Conservation (phyloP, 2,113 vertebrate species). For the Boleophthalmus pectinirostris region DNA sequence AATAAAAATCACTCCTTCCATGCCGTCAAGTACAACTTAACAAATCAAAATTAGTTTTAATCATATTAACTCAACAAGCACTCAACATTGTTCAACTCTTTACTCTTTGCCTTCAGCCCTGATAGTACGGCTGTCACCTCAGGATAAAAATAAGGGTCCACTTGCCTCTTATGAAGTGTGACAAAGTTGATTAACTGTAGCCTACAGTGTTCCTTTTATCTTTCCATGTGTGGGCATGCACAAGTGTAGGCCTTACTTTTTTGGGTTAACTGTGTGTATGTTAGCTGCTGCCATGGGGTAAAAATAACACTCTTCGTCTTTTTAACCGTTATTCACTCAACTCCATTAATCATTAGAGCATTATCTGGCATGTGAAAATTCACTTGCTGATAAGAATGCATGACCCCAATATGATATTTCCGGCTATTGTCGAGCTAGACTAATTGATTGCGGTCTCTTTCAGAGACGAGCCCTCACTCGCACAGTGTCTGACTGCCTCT, state of each 20-base stretch:
- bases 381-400: conserved; percentile 71
- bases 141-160: conserved; percentile 23
- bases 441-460: conserved; percentile 70
- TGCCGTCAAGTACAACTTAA: background rate
- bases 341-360: conserved; percentile 74
- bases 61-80: background rate
- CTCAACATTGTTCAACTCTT: background rate
- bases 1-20: background rate
- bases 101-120: background rate
- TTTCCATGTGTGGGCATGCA: conserved; percentile 54
- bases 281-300: conserved; percentile 61
- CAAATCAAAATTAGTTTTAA: background rate
- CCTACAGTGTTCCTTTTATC: conserved; percentile 45
- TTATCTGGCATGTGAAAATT: conserved; percentile 78
- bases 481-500: conserved; percentile 1
- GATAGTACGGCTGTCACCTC: background rate
- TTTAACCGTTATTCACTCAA: conserved; percentile 67
- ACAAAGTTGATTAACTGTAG: conserved; percentile 40
- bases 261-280: conserved; percentile 62
- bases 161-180: conserved; percentile 21
- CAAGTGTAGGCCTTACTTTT: conserved; percentile 63
- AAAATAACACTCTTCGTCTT: conserved; percentile 65
- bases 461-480: conserved; percentile 37
- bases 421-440: conserved; percentile 68
- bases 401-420: conserved; percentile 77